phyloP scores from a whole-genome alignment of 2,797 vertebrate species.

The Enteromius radiatus region DNA sequence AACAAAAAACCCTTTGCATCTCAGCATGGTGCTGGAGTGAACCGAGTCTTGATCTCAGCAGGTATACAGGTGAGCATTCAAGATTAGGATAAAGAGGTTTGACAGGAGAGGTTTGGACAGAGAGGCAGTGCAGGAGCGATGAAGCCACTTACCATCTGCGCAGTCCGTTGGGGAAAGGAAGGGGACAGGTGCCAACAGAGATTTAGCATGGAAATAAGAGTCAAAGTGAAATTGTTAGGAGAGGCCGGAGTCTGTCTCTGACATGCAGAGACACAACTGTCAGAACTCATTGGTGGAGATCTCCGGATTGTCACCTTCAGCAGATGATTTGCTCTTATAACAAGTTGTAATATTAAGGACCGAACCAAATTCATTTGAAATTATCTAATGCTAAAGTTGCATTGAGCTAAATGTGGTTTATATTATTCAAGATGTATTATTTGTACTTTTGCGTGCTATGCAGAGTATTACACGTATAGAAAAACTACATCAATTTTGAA shows the following conservation, averaged over 20 bases:
- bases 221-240: conserved; percentile 60
- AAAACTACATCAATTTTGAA: background rate
- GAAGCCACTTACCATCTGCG: conserved; percentile 84
- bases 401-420: background rate
- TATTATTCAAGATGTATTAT: background rate
- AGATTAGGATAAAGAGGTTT: conserved; percentile 31
- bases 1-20: background rate
- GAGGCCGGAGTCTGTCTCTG: conserved; percentile 54
- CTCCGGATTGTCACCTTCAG: conserved; percentile 35
- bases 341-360: background rate
- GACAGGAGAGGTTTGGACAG: conserved; percentile 44
- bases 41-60: background rate
- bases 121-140: conserved; percentile 66
- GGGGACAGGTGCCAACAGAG: conserved; percentile 75
- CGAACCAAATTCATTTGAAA: background rate
- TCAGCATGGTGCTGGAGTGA: background rate
- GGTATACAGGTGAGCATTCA: conserved; percentile 56
- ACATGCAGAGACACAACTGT: conserved; percentile 51
- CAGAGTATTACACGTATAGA: background rate
- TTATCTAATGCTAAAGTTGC: background rate
- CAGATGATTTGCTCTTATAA: conserved; percentile 19
- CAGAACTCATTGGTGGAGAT: conserved; percentile 47
- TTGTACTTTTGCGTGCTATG: background rate
- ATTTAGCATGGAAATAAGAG: conserved; percentile 74
- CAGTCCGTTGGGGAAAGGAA: conserved; percentile 70